Percentiles rank a stretch among this genome's conserved stretches.
phyloP scores from a whole-genome alignment of 2,888 invertebrate genomes.

The Lordiphosa fenestrarum region DNA sequence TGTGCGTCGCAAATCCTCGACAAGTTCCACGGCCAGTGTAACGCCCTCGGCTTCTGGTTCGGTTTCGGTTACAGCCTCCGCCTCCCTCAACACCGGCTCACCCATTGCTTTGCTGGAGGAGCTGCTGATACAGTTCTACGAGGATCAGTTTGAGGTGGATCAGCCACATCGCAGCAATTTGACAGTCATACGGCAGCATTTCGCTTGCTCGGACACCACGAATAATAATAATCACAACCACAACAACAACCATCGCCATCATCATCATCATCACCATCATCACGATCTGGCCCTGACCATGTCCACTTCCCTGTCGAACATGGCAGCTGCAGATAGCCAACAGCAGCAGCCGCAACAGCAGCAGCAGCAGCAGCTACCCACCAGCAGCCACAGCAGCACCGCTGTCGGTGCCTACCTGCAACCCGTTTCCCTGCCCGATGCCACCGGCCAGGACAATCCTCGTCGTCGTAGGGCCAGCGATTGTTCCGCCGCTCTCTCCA shows the following conservation, averaged over 20 bases:
- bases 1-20: constrained; percentile 71
- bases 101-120: constrained; percentile 77
- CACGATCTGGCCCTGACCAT: constrained; percentile 47
- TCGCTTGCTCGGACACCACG: constrained; percentile 8
- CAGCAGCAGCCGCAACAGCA: constrained; percentile 34
- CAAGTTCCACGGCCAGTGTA: constrained; percentile 46
- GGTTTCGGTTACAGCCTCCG: constrained; percentile 35
- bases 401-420: constrained; percentile 47
- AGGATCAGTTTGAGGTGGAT: constrained; percentile 75
- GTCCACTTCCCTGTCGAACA: constrained; percentile 58
- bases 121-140: constrained; percentile 79
- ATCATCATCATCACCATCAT: constrained; percentile 45
- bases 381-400: constrained; percentile 24
- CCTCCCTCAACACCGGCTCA: constrained; percentile 27
- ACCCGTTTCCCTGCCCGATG: constrained; percentile 25
- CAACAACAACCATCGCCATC: constrained; percentile 37
- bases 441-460: constrained; percentile 45
- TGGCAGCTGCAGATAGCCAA: constrained; percentile 43
- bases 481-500: constrained; percentile 64
- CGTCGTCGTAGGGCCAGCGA: constrained; percentile 76
- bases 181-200: constrained; percentile 66
- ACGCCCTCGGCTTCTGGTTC: constrained; percentile 33
- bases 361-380: constrained; percentile 22
- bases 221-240: constrained; percentile 30
- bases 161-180: constrained; percentile 53